phyloP scores from a whole-genome alignment of 37 sponge, comb jelly and placozoan genomes.

The Ephydatia muelleri region DNA sequence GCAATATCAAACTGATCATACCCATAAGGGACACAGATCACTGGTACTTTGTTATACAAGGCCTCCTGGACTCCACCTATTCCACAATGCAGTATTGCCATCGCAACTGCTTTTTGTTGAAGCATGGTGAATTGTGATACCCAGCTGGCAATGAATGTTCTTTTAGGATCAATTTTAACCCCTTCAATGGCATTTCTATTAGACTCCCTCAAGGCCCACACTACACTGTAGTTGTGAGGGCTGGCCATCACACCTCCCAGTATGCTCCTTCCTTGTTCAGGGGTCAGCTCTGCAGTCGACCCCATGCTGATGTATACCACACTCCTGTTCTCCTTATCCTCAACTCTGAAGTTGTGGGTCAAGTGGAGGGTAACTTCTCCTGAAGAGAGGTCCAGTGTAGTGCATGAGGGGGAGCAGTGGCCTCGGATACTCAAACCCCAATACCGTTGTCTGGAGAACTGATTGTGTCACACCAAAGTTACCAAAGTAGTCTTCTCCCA shows the following conservation, averaged over 20 bases:
- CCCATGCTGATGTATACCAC: conserved; percentile 44
- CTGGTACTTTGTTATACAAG: conserved; percentile 21
- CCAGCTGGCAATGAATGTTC: conserved; percentile 16
- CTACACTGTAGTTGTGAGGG: conserved; percentile 13
- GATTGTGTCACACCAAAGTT: not conserved
- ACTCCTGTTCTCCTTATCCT: conserved; percentile 6
- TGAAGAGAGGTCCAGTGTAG: conserved; percentile 25
- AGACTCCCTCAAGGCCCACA: conserved; percentile 25
- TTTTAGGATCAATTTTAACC: not conserved
- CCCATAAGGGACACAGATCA: too few species aligned
- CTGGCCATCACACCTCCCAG: not conserved
- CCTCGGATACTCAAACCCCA: conserved; percentile 27
- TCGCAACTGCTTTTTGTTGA: conserved; percentile 8
- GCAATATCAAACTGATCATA: too few species aligned
- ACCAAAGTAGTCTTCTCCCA: not conserved
- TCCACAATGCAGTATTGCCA: conserved; percentile 45
- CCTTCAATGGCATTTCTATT: conserved; percentile 14
- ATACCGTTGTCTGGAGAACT: conserved; percentile 1
- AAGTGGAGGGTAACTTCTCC: conserved; percentile 12
- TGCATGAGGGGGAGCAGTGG: conserved; percentile 10
- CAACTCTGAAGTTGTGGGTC: conserved; percentile 1
- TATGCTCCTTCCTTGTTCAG: not conserved
- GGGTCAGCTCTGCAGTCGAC: conserved; percentile 9
- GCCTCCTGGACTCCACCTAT: conserved; percentile 36
- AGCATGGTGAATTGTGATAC: conserved; percentile 29